A percentile compares a stretch with the other conserved stretches of the same genome.
Evolutionary conservation across 2,888 invertebrate species (phyloP).

Genomic region (Caenorhabditis sulstoni): DNA sequence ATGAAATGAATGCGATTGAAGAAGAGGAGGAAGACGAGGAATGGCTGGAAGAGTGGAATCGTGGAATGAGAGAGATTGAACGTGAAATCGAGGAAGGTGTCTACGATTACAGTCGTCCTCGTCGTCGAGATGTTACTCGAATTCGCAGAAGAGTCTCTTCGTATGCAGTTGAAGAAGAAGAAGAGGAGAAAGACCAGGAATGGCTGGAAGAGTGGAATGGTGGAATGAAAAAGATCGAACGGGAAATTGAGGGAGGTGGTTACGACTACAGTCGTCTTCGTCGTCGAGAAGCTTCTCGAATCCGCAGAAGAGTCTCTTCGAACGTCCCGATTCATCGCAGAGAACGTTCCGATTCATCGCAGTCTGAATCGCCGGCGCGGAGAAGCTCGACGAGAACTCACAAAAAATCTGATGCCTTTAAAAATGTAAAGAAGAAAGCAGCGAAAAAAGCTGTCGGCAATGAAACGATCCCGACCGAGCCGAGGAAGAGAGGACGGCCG

Average conservation of each 20-base stretch:
- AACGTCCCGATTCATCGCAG: no score
- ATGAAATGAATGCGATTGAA: background rate
- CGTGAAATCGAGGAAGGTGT: constrained; percentile 15
- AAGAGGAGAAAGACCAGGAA: background rate
- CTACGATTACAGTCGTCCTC: background rate
- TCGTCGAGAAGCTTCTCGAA: background rate
- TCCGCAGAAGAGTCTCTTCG: background rate
- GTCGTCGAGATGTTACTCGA: background rate
- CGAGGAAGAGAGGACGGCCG: no score
- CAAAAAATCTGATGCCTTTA: no score
- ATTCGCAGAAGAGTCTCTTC: background rate
- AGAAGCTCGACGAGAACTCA: background rate
- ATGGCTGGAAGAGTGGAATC: constrained; percentile 5
- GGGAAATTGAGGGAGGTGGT: constrained; percentile 11
- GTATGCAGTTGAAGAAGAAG: background rate
- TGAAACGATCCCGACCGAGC: no score
- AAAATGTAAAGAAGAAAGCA: no score
- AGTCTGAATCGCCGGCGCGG: no score
- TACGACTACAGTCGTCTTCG: background rate
- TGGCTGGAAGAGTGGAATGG: constrained; percentile 7
- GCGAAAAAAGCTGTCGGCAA: no score
- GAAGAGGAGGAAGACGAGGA: background rate
- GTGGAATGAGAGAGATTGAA: constrained; percentile 26
- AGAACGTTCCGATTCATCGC: no score
- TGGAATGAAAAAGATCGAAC: constrained; percentile 25